These are phyloP conservation scores for Anaspis maculata DNA, from an alignment of 2,888 invertebrate genomes.

Conservation along the genomic window DNA sequence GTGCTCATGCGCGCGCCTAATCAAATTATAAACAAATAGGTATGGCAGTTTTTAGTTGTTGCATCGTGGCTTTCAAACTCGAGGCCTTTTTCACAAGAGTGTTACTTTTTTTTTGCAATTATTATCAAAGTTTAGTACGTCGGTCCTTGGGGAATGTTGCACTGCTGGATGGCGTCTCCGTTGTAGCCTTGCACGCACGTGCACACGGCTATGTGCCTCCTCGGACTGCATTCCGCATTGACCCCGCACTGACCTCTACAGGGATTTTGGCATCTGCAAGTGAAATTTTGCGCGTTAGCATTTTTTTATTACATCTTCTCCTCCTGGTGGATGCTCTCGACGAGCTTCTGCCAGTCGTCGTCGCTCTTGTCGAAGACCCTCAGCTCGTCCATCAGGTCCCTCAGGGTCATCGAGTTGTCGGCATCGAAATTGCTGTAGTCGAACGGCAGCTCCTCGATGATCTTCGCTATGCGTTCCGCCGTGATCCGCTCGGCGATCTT, in stretches of 20 bases:
- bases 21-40: too few species aligned
- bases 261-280: constrained; percentile 51
- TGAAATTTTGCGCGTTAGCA: too few species aligned
- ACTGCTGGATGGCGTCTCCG: constrained; percentile 50
- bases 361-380: constrained; percentile 31
- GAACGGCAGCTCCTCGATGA: constrained; percentile 30
- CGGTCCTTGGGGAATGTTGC: constrained; percentile 32
- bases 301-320: too few species aligned
- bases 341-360: too few species aligned
- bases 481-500: too few species aligned
- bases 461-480: constrained; percentile 28
- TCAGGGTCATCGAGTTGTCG: constrained; percentile 23
- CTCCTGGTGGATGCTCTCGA: too few species aligned
- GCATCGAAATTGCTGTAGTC: constrained; percentile 23
- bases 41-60: too few species aligned
- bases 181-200: constrained; percentile 64
- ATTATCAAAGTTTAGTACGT: constrained; percentile 12
- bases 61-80: too few species aligned
- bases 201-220: constrained; percentile 74
- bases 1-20: too few species aligned
- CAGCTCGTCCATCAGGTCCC: constrained; percentile 29
- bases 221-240: constrained; percentile 66
- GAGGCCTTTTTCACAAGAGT: too few species aligned
- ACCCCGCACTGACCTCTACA: constrained; percentile 72
- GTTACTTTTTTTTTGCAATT: too few species aligned